Evolutionary conservation across 2,113 vertebrate species (phyloP).

Genomic region (Micronycteris hirsuta): DNA sequence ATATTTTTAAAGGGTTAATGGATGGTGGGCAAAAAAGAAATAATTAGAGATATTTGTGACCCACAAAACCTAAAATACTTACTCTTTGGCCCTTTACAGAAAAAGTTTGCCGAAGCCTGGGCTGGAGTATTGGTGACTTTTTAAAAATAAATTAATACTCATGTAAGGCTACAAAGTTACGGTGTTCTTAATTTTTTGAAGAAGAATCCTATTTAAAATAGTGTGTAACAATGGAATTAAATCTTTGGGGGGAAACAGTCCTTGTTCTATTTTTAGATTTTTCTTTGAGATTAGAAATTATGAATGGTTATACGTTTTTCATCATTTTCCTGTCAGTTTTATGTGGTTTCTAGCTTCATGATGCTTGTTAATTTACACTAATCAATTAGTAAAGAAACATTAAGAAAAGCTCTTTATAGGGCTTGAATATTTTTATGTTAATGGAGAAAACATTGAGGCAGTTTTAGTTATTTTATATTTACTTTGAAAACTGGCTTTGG

Average conservation of each 20-base stretch:
- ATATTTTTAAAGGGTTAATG: neutral
- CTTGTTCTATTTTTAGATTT: neutral
- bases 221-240: neutral
- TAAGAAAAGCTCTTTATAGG: neutral
- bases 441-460: neutral
- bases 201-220: neutral
- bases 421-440: constrained; percentile 30
- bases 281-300: neutral
- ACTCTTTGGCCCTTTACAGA: neutral
- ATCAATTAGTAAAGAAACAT: neutral
- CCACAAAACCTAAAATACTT: neutral
- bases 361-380: neutral
- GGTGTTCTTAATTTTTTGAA: neutral
- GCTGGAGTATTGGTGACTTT: neutral
- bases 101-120: neutral
- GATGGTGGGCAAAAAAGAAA: neutral
- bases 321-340: neutral
- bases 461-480: neutral
- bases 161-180: neutral
- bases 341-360: constrained; percentile 2
- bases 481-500: constrained; percentile 37
- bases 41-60: neutral
- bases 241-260: neutral
- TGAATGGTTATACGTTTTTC: neutral
- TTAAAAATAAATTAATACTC: neutral